Percentiles rank a stretch among this genome's conserved stretches.
Conservation (phyloP, 2,797 vertebrate genomes). For the Sebastes flavidus region DNA sequence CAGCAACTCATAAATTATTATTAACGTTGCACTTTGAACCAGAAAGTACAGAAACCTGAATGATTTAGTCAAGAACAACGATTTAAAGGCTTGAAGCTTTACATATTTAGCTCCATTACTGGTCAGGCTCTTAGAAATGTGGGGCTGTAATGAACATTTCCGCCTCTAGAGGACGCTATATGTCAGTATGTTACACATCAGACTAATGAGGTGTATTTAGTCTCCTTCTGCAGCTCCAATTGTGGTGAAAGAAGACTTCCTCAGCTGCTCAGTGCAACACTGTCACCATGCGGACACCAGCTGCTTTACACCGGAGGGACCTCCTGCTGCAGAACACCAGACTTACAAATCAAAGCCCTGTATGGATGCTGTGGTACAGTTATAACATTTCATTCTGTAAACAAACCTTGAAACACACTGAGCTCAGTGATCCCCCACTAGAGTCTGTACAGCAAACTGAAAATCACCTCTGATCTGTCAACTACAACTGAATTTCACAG, state of each 20-base stretch:
- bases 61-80: background rate
- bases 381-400: background rate
- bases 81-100: background rate
- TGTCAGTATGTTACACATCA: background rate
- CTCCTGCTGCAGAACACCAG: background rate
- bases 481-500: background rate
- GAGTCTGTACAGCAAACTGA: background rate
- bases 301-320: background rate
- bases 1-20: background rate
- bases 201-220: background rate
- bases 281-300: conserved; percentile 36
- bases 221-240: background rate
- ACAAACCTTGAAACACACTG: background rate
- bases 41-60: background rate
- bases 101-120: background rate
- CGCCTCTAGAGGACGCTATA: background rate
- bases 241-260: background rate
- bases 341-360: background rate
- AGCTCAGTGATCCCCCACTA: background rate
- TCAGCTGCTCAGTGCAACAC: conserved; percentile 5
- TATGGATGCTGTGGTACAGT: background rate
- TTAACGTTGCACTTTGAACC: background rate
- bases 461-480: background rate
- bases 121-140: background rate
- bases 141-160: background rate